Base-by-base conservation (phyloP, 2,113 vertebrate species). In the Halcyon malimbica region DNA sequence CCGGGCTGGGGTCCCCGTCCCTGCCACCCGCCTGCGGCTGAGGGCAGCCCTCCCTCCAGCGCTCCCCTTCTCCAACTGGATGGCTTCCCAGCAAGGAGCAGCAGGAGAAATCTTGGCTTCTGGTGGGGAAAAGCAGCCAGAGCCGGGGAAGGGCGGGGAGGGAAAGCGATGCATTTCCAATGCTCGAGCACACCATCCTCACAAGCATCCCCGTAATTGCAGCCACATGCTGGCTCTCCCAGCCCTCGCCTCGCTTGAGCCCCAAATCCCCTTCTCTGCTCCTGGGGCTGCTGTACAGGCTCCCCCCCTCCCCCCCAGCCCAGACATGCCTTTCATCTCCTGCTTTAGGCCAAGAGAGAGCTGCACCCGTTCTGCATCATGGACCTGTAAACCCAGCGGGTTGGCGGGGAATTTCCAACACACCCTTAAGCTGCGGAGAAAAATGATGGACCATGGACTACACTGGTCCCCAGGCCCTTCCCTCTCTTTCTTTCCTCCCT, bases 91-190 rank as follows among this genome's bases (percentile, higher is more conserved):
- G 92, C 94, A 93, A 97, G 96, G 82, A 94, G 92, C 95, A 94
- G 94, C 93, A 86, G 92, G 71, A 94, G 82, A 80, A 96, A 88
- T 88, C 85, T 90, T 85, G 90, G 96, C 96, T 96, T 65, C 94
- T 90, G 94, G 76, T 6, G 33, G 88, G 63, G 87, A 90, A 77
- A 87, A 5, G 23, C 78, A 85, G 94, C 91, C 93, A 94, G 93
- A 26, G 25, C 28, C 8, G 20, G 85, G 74, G 91, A 91, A 80
- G 90, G 87, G 91, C 3, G 78, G 91, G 87, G 87, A 86, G 77
- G 85, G 81, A 94, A 4, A 65, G 78, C 50, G 31, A 5, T 83
- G 94, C 81, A 3, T 64, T 93, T 75, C 64, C 92, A 95, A 0
- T 1, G 69, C 91, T 86, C 17, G 1, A 54, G 89, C 56, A 78